Conservation (phyloP, 2,113 vertebrate species). For the Rattus norvegicus region DNA sequence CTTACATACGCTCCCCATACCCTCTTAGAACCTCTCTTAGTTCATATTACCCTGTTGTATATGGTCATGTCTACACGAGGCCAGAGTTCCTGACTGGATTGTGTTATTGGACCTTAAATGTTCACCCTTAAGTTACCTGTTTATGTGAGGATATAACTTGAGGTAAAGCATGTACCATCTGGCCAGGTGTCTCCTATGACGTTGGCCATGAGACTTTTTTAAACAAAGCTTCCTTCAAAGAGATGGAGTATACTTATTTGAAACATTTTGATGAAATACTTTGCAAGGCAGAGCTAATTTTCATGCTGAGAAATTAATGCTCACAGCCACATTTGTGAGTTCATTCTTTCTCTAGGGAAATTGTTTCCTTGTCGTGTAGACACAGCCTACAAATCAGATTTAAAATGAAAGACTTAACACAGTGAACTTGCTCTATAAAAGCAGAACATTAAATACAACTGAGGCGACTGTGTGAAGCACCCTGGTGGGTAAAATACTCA, state of each 20-base stretch:
- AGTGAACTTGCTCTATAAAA: not conserved
- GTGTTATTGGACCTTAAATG: constrained; percentile 68
- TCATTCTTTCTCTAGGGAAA: constrained; percentile 13
- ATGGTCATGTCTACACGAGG: constrained; percentile 71
- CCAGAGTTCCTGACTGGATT: constrained; percentile 71
- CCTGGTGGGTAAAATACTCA: not conserved
- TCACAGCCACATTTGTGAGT: constrained; percentile 23
- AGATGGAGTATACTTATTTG: constrained; percentile 65
- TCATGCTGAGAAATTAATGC: constrained; percentile 57
- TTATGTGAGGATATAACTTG: constrained; percentile 63
- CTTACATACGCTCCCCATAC: not conserved
- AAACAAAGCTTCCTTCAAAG: constrained; percentile 59
- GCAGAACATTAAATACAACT: constrained; percentile 41
- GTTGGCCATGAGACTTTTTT: constrained; percentile 63
- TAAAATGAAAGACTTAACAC: constrained; percentile 47
- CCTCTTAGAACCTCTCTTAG: constrained; percentile 62
- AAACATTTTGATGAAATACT: constrained; percentile 73
- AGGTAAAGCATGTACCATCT: constrained; percentile 62
- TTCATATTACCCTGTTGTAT: constrained; percentile 67
- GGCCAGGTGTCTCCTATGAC: constrained; percentile 64
- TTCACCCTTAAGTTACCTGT: constrained; percentile 68
- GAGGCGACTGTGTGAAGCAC: not conserved
- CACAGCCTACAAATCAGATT: constrained; percentile 66
- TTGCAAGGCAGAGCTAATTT: constrained; percentile 63
- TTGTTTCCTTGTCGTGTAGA: constrained; percentile 71